A percentile compares a stretch with the other conserved stretches of the same genome.
phyloP scores from a whole-genome alignment of 2,797 vertebrate species.

The Cyclura pinguis region DNA sequence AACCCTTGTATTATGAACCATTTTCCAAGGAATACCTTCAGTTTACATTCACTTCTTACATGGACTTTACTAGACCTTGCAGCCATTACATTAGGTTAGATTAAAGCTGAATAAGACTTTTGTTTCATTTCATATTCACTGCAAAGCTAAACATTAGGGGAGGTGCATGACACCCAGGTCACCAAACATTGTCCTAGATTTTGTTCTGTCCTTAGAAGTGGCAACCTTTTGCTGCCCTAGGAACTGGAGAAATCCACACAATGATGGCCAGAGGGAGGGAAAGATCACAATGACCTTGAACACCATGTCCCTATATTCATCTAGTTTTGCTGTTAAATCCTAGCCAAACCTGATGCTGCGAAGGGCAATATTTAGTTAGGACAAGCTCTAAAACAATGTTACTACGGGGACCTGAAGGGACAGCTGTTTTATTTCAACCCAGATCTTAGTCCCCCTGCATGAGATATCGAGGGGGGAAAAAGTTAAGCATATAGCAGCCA shows the following conservation, averaged over 20 bases:
- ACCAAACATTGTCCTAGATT: no score
- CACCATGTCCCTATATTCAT: slow-evolving; percentile 62
- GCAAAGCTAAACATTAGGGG: not conserved
- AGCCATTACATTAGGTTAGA: not conserved
- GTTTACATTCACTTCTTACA: not conserved
- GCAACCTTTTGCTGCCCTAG: not conserved
- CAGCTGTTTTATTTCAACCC: slow-evolving; percentile 63
- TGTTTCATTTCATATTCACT: no score
- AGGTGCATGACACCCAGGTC: not conserved
- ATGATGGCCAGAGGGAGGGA: not conserved
- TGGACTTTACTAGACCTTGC: not conserved
- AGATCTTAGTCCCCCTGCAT: slow-evolving; percentile 48
- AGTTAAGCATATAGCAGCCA: slow-evolving; percentile 69
- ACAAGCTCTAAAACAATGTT: slow-evolving; percentile 60
- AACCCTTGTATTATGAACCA: not conserved
- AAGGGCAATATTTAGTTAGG: slow-evolving; percentile 62
- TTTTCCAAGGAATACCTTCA: not conserved
- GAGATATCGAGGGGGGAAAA: slow-evolving; percentile 44
- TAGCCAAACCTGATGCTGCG: slow-evolving; percentile 60
- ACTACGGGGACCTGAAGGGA: slow-evolving; percentile 46
- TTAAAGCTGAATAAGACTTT: not conserved
- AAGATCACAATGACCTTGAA: slow-evolving; percentile 42
- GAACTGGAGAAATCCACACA: not conserved
- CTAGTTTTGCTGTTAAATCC: slow-evolving; percentile 57
- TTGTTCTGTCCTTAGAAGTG: not conserved